A percentile compares a stretch with the other conserved stretches of the same genome.
Conservation (phyloP, 2,113 vertebrate genomes). For the Morone saxatilis region DNA sequence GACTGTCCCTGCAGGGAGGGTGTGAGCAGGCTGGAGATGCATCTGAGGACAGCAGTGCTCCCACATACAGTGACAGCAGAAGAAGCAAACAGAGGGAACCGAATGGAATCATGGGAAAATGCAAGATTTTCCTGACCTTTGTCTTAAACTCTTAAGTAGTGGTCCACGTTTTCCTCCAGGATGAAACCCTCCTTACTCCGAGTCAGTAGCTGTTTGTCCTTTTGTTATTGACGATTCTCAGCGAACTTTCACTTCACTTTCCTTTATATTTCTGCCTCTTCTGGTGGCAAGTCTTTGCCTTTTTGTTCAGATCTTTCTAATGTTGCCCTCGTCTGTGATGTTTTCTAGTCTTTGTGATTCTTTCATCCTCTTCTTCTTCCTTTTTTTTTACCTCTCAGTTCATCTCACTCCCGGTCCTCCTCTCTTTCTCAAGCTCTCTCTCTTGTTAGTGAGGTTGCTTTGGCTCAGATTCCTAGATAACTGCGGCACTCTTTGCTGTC, state of each 20-base stretch:
- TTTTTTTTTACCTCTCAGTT: slow-evolving; percentile 12
- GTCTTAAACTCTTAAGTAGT: slow-evolving; percentile 9
- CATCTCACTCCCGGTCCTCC: slow-evolving; percentile 53
- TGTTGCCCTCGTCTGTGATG: slow-evolving; percentile 11
- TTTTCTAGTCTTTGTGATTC: slow-evolving; percentile 30
- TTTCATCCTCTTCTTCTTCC: slow-evolving; percentile 29
- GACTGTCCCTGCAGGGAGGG: slow-evolving; percentile 78
- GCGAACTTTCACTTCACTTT: slow-evolving; percentile 30
- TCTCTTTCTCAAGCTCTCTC: slow-evolving; percentile 60
- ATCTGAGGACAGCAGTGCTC: slow-evolving; percentile 69
- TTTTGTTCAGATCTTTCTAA: slow-evolving; percentile 32
- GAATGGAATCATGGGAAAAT: slow-evolving; percentile 58
- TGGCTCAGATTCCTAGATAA: slow-evolving; percentile 86
- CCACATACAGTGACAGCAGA: slow-evolving; percentile 71
- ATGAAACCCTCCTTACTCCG: neutral
- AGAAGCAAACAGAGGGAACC: slow-evolving; percentile 54
- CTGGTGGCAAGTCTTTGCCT: slow-evolving; percentile 14
- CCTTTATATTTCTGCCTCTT: slow-evolving; percentile 21
- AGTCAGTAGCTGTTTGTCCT: slow-evolving; percentile 12
- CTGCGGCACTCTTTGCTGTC: slow-evolving; percentile 83
- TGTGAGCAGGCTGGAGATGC: slow-evolving; percentile 70
- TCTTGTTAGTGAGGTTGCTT: slow-evolving; percentile 77
- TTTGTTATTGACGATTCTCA: slow-evolving; percentile 21
- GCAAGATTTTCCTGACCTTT: slow-evolving; percentile 22
- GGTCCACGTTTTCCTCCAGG: slow-evolving; percentile 6